Percentiles rank a stretch among this genome's conserved stretches.
These are phyloP conservation scores for Sebastiscus albofasciatus DNA, from an alignment of 2,797 vertebrate species.

Conservation along the genomic window DNA sequence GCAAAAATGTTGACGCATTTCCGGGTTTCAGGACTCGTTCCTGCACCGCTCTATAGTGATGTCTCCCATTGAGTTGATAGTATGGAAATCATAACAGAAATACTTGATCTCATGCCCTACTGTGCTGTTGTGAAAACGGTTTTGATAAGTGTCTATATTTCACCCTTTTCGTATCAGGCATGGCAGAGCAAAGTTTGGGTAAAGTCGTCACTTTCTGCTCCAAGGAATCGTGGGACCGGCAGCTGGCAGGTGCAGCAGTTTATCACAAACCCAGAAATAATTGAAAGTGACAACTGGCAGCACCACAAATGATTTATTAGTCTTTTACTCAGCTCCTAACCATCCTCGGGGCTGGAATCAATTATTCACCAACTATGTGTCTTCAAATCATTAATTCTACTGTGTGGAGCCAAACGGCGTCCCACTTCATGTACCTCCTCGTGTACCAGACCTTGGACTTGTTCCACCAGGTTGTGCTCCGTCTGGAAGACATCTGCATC, in stretches of 20 bases:
- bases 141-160: not conserved
- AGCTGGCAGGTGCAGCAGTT: conserved; percentile 97
- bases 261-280: conserved; percentile 99
- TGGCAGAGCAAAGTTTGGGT: conserved; percentile 85
- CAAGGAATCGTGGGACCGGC: conserved; percentile 85
- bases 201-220: conserved; percentile 88
- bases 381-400: conserved; percentile 99
- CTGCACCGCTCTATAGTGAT: too few species aligned
- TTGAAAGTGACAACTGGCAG: conserved; percentile 99
- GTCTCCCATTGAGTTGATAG: not conserved
- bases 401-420: conserved; percentile 91
- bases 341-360: conserved; percentile 98
- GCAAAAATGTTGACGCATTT: too few species aligned
- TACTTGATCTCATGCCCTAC: not conserved
- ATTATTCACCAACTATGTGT: conserved; percentile 99
- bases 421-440: conserved; percentile 88
- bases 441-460: conserved; percentile 81
- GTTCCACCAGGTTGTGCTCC: conserved; percentile 65
- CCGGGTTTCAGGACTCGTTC: too few species aligned
- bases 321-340: conserved; percentile 98
- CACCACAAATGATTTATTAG: conserved; percentile 99
- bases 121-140: not conserved
- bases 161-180: conserved; percentile 11
- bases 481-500: conserved; percentile 56
- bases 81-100: not conserved